Evolutionary conservation across 2,797 vertebrate genomes (phyloP).

Genomic region (Dipus sagitta): DNA sequence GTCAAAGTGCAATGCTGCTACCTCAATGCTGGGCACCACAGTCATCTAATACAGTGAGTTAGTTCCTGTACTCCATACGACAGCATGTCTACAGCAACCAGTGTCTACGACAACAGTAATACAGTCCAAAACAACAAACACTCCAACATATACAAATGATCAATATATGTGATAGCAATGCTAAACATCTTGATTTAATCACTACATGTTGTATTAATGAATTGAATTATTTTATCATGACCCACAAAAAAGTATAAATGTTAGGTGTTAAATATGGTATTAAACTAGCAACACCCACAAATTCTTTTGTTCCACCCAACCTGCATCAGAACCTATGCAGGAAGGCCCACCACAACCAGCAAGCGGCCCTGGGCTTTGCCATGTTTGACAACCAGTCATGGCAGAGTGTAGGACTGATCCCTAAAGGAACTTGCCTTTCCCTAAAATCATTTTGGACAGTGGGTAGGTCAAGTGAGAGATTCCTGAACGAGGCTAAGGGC

Average conservation of each 20-base stretch:
- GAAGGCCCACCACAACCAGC: neutral
- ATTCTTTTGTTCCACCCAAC: neutral
- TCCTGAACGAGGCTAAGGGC: neutral
- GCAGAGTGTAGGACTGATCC: neutral
- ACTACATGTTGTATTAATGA: neutral
- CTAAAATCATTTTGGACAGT: neutral
- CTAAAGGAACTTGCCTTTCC: accelerated
- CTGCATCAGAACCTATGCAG: too few species aligned
- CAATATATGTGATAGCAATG: neutral
- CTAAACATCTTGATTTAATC: neutral
- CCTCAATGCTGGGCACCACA: neutral
- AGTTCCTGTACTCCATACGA: too few species aligned
- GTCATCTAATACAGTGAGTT: neutral
- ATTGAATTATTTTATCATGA: neutral
- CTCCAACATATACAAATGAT: neutral
- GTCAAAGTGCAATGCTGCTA: neutral
- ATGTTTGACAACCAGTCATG: neutral
- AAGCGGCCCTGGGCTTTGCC: neutral
- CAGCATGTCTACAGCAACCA: neutral
- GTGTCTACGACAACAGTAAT: neutral
- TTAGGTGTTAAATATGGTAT: too few species aligned
- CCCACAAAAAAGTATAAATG: neutral
- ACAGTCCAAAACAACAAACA: neutral
- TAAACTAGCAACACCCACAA: too few species aligned
- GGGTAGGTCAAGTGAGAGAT: neutral